phyloP scores from a whole-genome alignment of 2,888 invertebrate species.

The Gandaritis pyraliata region DNA sequence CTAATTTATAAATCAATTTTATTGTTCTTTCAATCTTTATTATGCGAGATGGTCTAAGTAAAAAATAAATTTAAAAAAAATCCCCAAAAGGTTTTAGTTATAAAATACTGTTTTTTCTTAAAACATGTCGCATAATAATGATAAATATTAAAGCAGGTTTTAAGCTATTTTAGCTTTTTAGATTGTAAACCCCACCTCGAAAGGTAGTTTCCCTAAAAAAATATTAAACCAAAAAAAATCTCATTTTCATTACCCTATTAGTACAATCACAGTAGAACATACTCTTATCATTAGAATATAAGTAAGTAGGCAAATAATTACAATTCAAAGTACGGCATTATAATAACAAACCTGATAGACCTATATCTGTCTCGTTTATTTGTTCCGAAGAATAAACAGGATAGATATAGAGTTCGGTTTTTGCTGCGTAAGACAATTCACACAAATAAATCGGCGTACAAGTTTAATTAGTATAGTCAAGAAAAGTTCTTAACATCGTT shows the following conservation, averaged over 20 bases:
- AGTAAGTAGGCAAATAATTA: constrained; percentile 34
- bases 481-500: constrained; percentile 14
- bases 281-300: constrained; percentile 24
- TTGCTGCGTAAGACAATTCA: constrained; percentile 10
- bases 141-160: constrained; percentile 13
- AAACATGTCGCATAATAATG: constrained; percentile 3
- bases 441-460: constrained; percentile 21
- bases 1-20: constrained; percentile 14
- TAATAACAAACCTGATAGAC: constrained; percentile 2
- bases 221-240: constrained; percentile 27
- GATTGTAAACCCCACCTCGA: constrained; percentile 28
- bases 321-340: constrained; percentile 13
- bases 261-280: constrained; percentile 39
- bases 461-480: constrained; percentile 25
- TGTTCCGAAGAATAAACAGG: constrained; percentile 14
- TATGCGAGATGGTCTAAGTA: constrained; percentile 2
- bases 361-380: constrained; percentile 14
- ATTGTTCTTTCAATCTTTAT: background rate
- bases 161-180: constrained; percentile 15
- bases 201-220: constrained; percentile 21
- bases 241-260: constrained; percentile 32
- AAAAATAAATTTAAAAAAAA: background rate
- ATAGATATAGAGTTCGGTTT: constrained; percentile 18
- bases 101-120: background rate
- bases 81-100: no score